Percentiles rank a stretch among this genome's conserved stretches.
Evolutionary conservation across 2,797 vertebrate genomes (phyloP).

Genomic region (Sebastes aleutianus): DNA sequence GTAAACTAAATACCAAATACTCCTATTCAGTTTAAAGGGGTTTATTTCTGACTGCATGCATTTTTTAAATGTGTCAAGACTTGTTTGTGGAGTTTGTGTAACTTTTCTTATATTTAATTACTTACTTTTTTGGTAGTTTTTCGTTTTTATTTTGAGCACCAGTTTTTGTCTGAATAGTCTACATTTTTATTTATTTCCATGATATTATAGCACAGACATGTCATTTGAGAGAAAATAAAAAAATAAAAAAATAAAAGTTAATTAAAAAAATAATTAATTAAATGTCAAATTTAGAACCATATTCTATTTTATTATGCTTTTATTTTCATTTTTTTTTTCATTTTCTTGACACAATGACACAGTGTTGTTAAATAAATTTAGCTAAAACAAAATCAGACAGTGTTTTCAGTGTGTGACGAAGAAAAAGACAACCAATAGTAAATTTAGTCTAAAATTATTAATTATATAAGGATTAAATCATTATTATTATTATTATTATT

Average conservation of each 20-base stretch:
- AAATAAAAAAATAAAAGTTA: background rate
- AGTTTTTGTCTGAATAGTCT: conserved; percentile 10
- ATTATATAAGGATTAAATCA: background rate
- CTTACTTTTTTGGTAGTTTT: conserved; percentile 7
- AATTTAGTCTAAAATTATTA: background rate
- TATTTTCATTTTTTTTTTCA: background rate
- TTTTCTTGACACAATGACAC: background rate
- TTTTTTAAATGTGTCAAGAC: conserved; percentile 17
- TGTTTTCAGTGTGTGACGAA: background rate
- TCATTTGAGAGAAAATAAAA: background rate
- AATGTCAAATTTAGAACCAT: background rate
- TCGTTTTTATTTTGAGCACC: conserved; percentile 34
- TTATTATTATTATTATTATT: background rate
- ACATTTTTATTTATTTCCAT: conserved; percentile 25
- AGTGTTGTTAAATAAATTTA: background rate
- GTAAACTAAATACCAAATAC: conserved; percentile 75
- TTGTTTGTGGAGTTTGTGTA: conserved; percentile 14
- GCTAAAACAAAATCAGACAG: background rate
- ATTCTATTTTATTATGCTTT: background rate
- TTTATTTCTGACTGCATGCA: conserved; percentile 47
- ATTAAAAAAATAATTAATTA: background rate
- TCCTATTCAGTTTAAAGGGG: background rate
- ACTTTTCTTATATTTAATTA: conserved; percentile 44
- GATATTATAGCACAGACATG: background rate
- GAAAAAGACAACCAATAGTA: background rate